Base-by-base conservation (phyloP, 2,888 invertebrate species). In the Drosophila kambysellisi region DNA sequence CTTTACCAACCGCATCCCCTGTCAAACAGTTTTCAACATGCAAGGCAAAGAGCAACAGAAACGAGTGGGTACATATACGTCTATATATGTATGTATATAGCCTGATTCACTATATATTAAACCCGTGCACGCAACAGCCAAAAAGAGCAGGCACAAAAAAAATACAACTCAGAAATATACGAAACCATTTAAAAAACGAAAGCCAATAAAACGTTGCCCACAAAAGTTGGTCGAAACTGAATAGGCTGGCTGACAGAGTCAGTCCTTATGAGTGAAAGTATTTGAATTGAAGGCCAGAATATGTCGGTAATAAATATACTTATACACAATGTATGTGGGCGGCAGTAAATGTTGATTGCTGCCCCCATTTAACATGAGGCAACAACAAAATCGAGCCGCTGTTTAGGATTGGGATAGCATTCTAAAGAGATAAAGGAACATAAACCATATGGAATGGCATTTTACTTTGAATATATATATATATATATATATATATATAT, bases 41-140 rank as follows among this genome's bases (percentile, higher is more conserved):
- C 85, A 87, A 81, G 69, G 74, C 76, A 76, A 80, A 74, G 71
- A 76, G 79, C 76, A 71, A 70, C 64, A 52, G 53, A 64, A 58
- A 30, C 50, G 67, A 48, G 41, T 54, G 63, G 41, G 63, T 50
- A 61, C 56, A 50, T 60, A 74, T 48, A 37, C 32, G 57, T 17
- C n/a, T 52, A 65, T 39, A 3, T 20, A 39, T 59, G 72, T 82
- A 66, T 50, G 58, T 59, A 50, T 60, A 74, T 48, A 37, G 83
- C 77, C 72, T 35, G 64, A 39, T 46, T 72, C 78, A 74, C 87
- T 73, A 84, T 82, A 80, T 86, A 88, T 87, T 88, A 83, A 76
- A 74, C 77, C 68, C 70, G 46, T 65, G 68, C 87, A 87, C 88
- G 86, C 86, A 74, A 86, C 33, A 46, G 60, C 60, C 46, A 56